phyloP scores from a whole-genome alignment of 2,797 vertebrate species.

The Macropus fuliginosus region DNA sequence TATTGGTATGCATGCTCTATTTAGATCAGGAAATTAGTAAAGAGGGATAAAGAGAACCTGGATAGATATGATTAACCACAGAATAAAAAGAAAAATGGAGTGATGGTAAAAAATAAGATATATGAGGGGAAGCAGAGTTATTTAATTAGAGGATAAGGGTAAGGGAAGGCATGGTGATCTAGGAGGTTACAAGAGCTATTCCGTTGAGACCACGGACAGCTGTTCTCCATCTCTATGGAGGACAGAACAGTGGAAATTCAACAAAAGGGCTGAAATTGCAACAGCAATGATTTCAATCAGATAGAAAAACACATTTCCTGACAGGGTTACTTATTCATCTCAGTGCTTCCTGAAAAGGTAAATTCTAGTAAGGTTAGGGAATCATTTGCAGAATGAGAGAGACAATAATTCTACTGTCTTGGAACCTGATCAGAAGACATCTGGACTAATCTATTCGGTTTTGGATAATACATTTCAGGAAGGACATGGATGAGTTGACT shows the following conservation, averaged over 20 bases:
- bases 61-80: not conserved
- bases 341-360: not conserved
- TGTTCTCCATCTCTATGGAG: not conserved
- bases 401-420: not conserved
- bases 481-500: not conserved
- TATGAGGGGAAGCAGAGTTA: not conserved
- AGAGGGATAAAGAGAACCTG: not conserved
- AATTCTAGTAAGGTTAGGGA: not conserved
- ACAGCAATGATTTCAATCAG: not conserved
- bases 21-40: not conserved
- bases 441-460: not conserved
- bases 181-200: not conserved
- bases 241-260: not conserved
- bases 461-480: not conserved
- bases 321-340: not conserved
- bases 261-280: not conserved
- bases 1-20: not conserved
- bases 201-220: not conserved
- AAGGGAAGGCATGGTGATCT: not conserved
- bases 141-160: not conserved
- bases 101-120: not conserved
- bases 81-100: not conserved
- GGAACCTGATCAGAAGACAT: not conserved
- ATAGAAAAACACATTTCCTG: not conserved
- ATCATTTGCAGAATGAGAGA: not conserved